Conservation (phyloP, 2,113 vertebrate genomes). For the Psephotus haematonotus region DNA sequence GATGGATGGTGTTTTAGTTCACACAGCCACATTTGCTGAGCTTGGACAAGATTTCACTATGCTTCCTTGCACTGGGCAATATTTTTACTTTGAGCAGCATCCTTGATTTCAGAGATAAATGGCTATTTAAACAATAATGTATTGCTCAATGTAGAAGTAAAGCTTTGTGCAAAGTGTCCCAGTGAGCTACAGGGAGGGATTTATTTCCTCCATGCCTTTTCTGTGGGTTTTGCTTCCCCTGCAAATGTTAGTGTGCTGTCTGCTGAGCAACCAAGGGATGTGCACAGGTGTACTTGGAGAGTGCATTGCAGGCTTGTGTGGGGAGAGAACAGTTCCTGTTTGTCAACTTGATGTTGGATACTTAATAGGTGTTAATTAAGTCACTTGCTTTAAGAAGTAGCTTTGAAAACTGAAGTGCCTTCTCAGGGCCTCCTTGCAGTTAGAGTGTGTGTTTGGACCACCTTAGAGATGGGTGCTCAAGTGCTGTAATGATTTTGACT, state of each 20-base stretch:
- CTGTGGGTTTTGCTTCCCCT: background rate
- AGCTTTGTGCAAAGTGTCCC: background rate
- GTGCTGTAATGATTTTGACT: background rate
- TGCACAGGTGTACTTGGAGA: background rate
- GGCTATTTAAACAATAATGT: background rate
- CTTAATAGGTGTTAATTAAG: background rate
- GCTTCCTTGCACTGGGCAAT: background rate
- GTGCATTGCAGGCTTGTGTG: fast-evolving
- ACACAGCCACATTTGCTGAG: background rate
- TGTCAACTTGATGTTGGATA: too few relatives aligned
- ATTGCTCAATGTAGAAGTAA: background rate
- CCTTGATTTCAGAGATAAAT: background rate
- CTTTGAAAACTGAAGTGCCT: background rate
- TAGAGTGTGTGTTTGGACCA: background rate
- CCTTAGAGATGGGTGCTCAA: background rate
- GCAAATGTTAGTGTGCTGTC: fast-evolving
- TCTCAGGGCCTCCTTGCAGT: background rate
- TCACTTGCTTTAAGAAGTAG: background rate
- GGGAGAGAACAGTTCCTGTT: background rate
- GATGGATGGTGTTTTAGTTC: background rate
- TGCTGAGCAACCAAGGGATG: background rate
- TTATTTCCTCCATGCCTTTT: background rate
- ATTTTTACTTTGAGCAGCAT: background rate
- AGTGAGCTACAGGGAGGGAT: background rate
- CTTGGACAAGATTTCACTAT: background rate